Percentiles rank a stretch among this genome's conserved stretches.
Conservation (phyloP, 2,797 vertebrate genomes). For the Gymnoscopelus microlampas region DNA sequence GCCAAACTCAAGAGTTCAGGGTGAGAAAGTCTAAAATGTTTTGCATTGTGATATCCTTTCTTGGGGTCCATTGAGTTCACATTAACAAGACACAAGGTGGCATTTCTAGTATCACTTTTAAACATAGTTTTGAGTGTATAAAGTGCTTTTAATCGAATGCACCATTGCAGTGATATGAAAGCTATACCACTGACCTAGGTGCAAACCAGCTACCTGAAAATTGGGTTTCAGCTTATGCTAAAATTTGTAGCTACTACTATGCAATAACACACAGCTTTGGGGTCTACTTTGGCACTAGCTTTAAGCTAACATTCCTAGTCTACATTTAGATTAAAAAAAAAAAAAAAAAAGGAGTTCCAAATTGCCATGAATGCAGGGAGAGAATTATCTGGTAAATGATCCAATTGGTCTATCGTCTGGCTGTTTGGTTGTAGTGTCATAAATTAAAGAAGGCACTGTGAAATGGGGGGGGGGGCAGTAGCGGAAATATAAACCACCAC, state of each 20-base stretch:
- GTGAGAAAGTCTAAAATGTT: not conserved
- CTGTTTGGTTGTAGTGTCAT: not conserved
- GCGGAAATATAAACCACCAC: not conserved
- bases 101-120: not conserved
- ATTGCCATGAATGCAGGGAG: slow-evolving; percentile 33
- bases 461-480: slow-evolving; percentile 9
- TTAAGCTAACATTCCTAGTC: not conserved
- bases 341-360: slow-evolving; percentile 12
- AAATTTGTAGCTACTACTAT: too few relatives aligned
- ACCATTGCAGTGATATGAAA: not conserved
- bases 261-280: too few relatives aligned
- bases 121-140: not conserved
- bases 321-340: not conserved
- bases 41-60: not conserved
- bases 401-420: not conserved
- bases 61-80: not conserved
- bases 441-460: slow-evolving; percentile 7
- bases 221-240: too few relatives aligned
- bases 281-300: not conserved
- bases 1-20: not conserved
- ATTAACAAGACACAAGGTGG: not conserved
- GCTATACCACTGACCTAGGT: not conserved
- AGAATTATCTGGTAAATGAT: not conserved
- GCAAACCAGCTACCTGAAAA: not conserved
- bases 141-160: not conserved